A percentile compares a stretch with the other conserved stretches of the same genome.
These are phyloP conservation scores for Brenthis hecate DNA, from an alignment of 2,888 invertebrate genomes.

Conservation along the genomic window DNA sequence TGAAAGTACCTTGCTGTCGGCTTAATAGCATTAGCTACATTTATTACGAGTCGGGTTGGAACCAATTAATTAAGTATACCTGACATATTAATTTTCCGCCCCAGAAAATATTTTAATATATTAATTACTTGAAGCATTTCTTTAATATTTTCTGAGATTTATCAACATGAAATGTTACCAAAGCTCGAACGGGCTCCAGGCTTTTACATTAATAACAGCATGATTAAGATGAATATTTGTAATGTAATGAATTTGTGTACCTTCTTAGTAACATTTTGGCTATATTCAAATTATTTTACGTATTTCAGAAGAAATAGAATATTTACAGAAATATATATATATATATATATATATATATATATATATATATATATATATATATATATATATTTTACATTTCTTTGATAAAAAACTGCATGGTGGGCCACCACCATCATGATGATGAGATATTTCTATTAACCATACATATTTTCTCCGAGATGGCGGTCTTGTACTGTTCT, in stretches of 20 bases:
- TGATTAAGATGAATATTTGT: slow-evolving; percentile 10
- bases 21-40: background rate
- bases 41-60: background rate
- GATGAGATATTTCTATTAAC: too few species aligned
- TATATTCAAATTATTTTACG: background rate
- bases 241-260: too few species aligned
- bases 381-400: too few species aligned
- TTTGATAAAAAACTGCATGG: too few species aligned
- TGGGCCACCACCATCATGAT: too few species aligned
- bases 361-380: too few species aligned
- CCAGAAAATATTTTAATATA: background rate
- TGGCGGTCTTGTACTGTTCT: too few species aligned
- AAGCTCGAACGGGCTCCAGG: background rate
- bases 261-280: background rate
- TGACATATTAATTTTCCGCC: background rate
- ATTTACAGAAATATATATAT: too few species aligned
- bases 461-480: too few species aligned
- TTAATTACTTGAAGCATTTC: background rate
- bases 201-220: slow-evolving; percentile 14
- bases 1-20: background rate
- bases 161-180: slow-evolving; percentile 7
- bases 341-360: too few species aligned
- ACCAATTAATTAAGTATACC: background rate
- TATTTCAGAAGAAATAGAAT: too few species aligned
- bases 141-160: slow-evolving; percentile 13